Base-by-base conservation (phyloP, 2,113 vertebrate genomes). In the Cygnus atratus region DNA sequence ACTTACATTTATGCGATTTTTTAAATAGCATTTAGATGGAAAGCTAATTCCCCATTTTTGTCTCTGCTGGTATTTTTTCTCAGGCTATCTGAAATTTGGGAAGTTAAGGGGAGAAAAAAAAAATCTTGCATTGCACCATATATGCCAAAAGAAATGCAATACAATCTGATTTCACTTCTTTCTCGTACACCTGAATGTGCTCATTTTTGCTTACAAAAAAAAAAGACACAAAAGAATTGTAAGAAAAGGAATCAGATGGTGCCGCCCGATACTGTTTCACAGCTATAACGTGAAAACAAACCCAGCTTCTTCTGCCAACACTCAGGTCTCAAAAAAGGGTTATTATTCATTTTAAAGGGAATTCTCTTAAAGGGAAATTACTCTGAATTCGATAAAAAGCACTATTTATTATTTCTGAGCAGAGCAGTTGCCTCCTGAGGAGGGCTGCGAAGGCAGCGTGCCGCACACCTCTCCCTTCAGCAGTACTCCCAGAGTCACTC, bases 231-330 rank as follows among this genome's bases (percentile, higher is more conserved):
- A 97, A 97, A 96, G 96, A 90, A 96, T 84, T 83, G 87, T 84
- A 96, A 97, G 95, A 97, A 97, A 96, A 93, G 93, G 93, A 96
- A 96, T 97, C 96, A 97, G 97, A 97, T 96, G 94, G 95, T 96
- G 91, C 95, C 2, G 3, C 93, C 95, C 15, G 85, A 97, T 96
- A 97, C 85, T 85, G 89, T 96, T 97, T 95, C 95, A 74, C 71
- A 81, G 90, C 72, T 80, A 88, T 96, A 96, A 97, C 0, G 33
- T 87, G 94, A 96, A 97, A 97, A 97, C 94, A 96, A 97, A 88
- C 71, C 74, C 26, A 55, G 95, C 85, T 96, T 82, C 93, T 95
- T 79, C 84, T 91, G 83, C 80, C 2, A 63, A 93, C 55, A 73
- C 65, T 92, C 86, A 44, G 84, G 73, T 71, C 87, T 87, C 63